phyloP scores from a whole-genome alignment of 2,888 invertebrate genomes.

The Patella depressa region DNA sequence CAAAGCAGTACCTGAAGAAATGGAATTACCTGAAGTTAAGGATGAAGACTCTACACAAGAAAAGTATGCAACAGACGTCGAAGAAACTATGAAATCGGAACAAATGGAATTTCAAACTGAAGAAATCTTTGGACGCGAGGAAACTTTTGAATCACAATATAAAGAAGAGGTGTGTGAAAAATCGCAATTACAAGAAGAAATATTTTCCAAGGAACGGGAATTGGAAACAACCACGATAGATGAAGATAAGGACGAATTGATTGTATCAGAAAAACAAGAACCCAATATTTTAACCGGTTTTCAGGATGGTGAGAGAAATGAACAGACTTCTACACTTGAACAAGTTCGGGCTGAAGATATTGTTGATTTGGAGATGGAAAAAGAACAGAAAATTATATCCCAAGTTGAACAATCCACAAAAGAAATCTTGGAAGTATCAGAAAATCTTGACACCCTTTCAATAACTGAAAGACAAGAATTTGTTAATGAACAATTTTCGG shows the following conservation, averaged over 20 bases:
- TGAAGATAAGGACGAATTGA: neutral
- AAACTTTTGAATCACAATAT: too few relatives aligned
- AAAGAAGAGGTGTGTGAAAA: too few relatives aligned
- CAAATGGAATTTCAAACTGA: too few relatives aligned
- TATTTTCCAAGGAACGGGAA: neutral
- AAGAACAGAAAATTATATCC: neutral
- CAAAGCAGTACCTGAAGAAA: neutral
- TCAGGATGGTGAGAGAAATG: neutral
- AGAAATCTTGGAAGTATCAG: neutral
- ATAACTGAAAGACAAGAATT: too few relatives aligned
- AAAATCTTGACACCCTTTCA: too few relatives aligned
- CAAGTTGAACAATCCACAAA: neutral
- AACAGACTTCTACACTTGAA: too few relatives aligned
- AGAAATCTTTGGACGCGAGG: too few relatives aligned
- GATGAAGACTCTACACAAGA: neutral
- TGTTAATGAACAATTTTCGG: neutral
- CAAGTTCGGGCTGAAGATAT: neutral
- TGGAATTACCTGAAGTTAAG: neutral
- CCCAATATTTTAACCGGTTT: too few relatives aligned
- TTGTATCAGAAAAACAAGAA: too few relatives aligned
- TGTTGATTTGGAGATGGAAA: neutral
- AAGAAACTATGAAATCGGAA: neutral
- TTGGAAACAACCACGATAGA: conserved; percentile 1
- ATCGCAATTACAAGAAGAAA: too few relatives aligned
- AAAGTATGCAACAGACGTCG: neutral